Conservation (phyloP, 2,797 vertebrate species). For the Channa striata region DNA sequence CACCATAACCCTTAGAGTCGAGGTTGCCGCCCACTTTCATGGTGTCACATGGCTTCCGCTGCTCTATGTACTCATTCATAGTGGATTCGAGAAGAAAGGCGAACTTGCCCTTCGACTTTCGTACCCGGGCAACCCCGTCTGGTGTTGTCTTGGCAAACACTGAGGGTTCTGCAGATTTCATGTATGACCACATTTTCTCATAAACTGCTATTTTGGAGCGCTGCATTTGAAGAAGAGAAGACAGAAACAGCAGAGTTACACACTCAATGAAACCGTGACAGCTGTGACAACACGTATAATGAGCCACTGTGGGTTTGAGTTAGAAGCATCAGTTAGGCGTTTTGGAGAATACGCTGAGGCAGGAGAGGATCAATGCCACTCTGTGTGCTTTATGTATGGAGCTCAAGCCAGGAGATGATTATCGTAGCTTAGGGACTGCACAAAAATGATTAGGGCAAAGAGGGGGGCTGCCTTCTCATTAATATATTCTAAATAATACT, state of each 20-base stretch:
- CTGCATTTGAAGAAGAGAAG: conserved; percentile 79
- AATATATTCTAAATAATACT: no score
- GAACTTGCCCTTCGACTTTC: conserved; percentile 99
- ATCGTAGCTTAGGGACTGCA: neutral
- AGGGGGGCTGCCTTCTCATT: no score
- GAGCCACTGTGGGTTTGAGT: conserved; percentile 1
- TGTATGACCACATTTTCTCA: conserved; percentile 99
- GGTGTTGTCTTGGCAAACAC: conserved; percentile 99
- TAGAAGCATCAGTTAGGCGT: neutral
- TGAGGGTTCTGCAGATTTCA: conserved; percentile 98
- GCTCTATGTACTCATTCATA: conserved; percentile 99
- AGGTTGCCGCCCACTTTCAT: conserved; percentile 99
- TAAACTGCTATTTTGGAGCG: conserved; percentile 99
- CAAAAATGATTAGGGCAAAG: neutral
- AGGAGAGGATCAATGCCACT: conserved; percentile 16
- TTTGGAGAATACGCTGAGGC: conserved; percentile 8
- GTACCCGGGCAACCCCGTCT: conserved; percentile 95
- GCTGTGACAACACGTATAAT: conserved; percentile 1
- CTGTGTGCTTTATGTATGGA: neutral
- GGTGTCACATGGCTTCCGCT: conserved; percentile 98
- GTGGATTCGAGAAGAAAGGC: conserved; percentile 99
- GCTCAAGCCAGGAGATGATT: neutral
- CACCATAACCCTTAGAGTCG: conserved; percentile 99
- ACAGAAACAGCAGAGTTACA: conserved; percentile 49
- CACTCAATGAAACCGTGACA: neutral